These are phyloP conservation scores for Cavia aperea DNA, from an alignment of 2,113 vertebrate species.

Conservation along the genomic window DNA sequence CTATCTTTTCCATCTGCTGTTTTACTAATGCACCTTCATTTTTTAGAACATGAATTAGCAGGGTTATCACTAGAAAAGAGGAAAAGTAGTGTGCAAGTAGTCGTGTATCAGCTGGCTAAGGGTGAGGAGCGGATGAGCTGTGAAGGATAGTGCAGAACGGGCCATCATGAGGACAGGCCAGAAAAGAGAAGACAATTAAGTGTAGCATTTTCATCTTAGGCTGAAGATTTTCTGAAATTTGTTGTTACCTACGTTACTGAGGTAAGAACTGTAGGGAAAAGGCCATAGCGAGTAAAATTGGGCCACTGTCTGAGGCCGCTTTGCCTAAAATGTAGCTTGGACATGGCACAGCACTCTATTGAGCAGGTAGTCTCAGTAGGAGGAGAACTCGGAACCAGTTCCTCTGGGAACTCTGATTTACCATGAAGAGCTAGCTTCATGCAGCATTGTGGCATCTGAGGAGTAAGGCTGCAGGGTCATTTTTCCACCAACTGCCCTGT, in stretches of 20 bases:
- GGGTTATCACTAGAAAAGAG: neutral
- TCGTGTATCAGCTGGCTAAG: neutral
- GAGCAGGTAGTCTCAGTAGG: neutral
- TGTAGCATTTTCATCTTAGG: neutral
- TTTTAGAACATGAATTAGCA: neutral
- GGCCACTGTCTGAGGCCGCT: neutral
- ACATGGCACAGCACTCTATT: neutral
- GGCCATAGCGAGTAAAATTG: neutral
- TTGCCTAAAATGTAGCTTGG: neutral
- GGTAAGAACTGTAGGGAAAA: neutral
- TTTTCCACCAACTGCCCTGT: neutral
- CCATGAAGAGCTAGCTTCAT: neutral
- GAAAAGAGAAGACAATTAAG: neutral
- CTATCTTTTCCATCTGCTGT: constrained; percentile 43
- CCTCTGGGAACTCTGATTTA: neutral
- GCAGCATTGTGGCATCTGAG: neutral
- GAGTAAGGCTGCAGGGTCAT: neutral
- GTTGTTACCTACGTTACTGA: neutral
- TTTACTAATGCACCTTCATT: neutral
- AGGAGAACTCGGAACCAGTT: neutral
- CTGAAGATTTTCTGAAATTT: neutral
- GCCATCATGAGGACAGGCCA: neutral
- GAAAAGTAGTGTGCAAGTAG: neutral
- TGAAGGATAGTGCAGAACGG: neutral
- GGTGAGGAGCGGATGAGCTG: neutral